Percentiles rank a stretch among this genome's conserved stretches.
These are phyloP conservation scores for Pholis gunnellus DNA, from an alignment of 2,113 vertebrate species.

Conservation along the genomic window DNA sequence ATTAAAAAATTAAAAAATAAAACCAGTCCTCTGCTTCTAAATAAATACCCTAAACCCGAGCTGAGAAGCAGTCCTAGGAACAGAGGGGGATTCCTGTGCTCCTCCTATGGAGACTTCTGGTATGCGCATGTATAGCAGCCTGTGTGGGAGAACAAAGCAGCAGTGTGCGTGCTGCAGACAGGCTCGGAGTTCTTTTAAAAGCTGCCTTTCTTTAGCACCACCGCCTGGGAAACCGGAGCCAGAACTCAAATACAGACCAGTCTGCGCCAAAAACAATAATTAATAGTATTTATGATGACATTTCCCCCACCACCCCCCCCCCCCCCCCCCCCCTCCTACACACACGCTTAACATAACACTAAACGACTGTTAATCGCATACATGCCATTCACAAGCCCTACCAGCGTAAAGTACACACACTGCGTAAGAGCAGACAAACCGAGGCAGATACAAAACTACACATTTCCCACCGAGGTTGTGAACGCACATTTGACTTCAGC, in stretches of 20 bases:
- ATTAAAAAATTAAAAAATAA: no score
- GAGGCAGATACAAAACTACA: background rate
- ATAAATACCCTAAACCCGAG: background rate
- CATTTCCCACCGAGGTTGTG: background rate
- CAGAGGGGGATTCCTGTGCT: background rate
- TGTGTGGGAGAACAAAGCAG: slow-evolving; percentile 67
- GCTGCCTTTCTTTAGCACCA: slow-evolving; percentile 46
- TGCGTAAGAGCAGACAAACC: background rate
- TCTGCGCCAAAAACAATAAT: background rate
- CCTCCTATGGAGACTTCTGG: slow-evolving; percentile 18
- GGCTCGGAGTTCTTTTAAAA: slow-evolving; percentile 18
- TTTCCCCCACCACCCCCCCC: no score
- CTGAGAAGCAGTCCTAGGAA: no score
- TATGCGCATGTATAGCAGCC: slow-evolving; percentile 41
- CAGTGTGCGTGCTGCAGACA: slow-evolving; percentile 53
- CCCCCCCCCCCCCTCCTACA: background rate
- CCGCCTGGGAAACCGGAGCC: slow-evolving; percentile 37
- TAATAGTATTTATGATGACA: background rate
- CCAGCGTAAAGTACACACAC: background rate
- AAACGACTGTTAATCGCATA: background rate
- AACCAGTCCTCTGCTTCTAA: background rate
- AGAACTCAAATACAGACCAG: background rate
- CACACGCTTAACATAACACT: background rate
- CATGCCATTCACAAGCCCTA: background rate
- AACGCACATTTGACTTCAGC: background rate